Percentiles rank a stretch among this genome's conserved stretches.
phyloP scores from a whole-genome alignment of 2,888 invertebrate species.

The Trichogramma dendrolimi region DNA sequence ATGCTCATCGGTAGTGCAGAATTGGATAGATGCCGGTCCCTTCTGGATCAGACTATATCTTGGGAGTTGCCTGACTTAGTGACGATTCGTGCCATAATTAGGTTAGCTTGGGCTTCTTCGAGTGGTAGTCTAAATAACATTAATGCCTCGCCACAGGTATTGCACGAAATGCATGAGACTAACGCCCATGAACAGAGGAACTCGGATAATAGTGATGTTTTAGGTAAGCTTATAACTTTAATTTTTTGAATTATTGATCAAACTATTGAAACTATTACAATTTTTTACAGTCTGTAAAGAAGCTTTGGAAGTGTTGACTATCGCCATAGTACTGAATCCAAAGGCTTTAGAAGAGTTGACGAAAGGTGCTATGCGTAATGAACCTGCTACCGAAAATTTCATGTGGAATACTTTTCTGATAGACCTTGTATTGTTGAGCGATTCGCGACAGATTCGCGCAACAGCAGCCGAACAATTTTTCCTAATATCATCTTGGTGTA shows the following conservation, averaged over 20 bases:
- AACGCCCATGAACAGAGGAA: slow-evolving; percentile 54
- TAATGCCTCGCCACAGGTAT: slow-evolving; percentile 59
- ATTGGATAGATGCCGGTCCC: slow-evolving; percentile 54
- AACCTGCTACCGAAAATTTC: slow-evolving; percentile 19
- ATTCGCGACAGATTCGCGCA: slow-evolving; percentile 68
- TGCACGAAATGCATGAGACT: slow-evolving; percentile 65
- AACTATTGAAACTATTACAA: neutral
- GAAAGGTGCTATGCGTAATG: slow-evolving; percentile 63
- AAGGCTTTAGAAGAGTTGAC: slow-evolving; percentile 76
- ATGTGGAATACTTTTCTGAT: slow-evolving; percentile 83
- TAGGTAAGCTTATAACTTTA: slow-evolving; percentile 49
- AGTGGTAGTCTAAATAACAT: slow-evolving; percentile 63
- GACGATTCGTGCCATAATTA: slow-evolving; percentile 70
- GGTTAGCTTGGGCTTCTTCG: slow-evolving; percentile 75
- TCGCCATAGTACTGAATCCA: slow-evolving; percentile 86
- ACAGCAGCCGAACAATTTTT: slow-evolving; percentile 81
- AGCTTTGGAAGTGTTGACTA: slow-evolving; percentile 86
- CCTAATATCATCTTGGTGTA: slow-evolving; percentile 78
- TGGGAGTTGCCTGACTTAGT: slow-evolving; percentile 71
- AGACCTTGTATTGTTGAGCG: slow-evolving; percentile 81
- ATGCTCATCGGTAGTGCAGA: slow-evolving; percentile 54
- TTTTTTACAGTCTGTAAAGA: slow-evolving; percentile 73
- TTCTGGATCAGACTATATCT: slow-evolving; percentile 59
- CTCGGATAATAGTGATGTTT: slow-evolving; percentile 66
- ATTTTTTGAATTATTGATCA: slow-evolving; percentile 1